A percentile compares a stretch with the other conserved stretches of the same genome.
Conservation (phyloP, 2,797 vertebrate species). For the Parauchenoglanis ngamensis region DNA sequence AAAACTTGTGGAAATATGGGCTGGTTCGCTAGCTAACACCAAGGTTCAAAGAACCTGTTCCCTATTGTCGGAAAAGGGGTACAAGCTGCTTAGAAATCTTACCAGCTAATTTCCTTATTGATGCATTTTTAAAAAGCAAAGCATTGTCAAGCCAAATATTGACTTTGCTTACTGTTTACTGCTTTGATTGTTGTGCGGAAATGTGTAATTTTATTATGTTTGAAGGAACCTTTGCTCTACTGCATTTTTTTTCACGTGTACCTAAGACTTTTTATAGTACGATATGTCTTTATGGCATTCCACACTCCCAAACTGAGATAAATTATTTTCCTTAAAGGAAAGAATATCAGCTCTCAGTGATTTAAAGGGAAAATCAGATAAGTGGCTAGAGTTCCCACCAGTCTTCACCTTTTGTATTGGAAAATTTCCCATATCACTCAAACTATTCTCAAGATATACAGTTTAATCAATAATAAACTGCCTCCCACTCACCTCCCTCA, state of each 20-base stretch:
- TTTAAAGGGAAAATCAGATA: background rate
- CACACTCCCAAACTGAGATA: background rate
- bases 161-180: background rate
- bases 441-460: background rate
- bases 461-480: background rate
- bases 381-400: background rate
- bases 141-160: background rate
- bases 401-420: background rate
- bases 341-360: background rate
- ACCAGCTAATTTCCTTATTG: background rate
- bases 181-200: background rate
- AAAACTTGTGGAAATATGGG: no score
- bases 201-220: background rate
- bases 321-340: background rate
- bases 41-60: no score
- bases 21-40: no score
- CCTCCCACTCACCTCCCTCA: background rate
- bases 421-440: background rate
- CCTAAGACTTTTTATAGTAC: background rate
- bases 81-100: background rate
- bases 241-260: background rate
- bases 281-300: no score
- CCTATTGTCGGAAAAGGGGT: no score
- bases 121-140: background rate
- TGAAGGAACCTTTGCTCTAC: background rate